Base-by-base conservation (phyloP, 2,888 invertebrate species). In the Adineta ricciae region DNA sequence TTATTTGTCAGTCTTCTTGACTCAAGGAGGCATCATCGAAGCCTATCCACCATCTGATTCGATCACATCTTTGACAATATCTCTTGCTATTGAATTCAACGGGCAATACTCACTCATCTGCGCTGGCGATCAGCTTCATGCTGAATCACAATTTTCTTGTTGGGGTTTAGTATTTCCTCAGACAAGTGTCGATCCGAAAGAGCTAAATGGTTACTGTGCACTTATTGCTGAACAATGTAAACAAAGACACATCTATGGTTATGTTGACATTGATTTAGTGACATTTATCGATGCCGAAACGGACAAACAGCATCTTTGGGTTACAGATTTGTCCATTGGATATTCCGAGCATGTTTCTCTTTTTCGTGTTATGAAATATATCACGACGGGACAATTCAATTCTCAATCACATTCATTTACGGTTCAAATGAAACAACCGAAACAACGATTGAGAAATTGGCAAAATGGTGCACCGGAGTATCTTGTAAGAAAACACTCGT, bases 141-240 rank as follows among this genome's bases (percentile, higher is more conserved):
- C 89, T 0, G 89, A 89, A 72, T 87, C 89, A 5, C 89, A 87
- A 11, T 89, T 89, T 87, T 88, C 88, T 3, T 89, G 89, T 84
- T 90, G 90, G 90, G 90, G 90, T 27, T 87, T 90, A 54, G 90
- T 90, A 8, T 87, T 90, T 50, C 90, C 90, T 19, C 90, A 90
- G 88, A 88, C 90, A 19, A 90, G 90, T 9, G 88, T 90, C 8
- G 90, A 90, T 56, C 89, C 90, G 8, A 88, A 88, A 21, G 84
- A 87, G 21, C 88, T 90, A 14, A 90, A 90, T 86, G 87, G 87
- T 52, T 87, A 88, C 11, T 89, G 89, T 87, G 86, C 87, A 50
- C 88, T 87, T 84, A 88, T 90, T 27, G 90, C 88, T 2, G 89
- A 89, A 41, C 88, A 90, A 1, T 90, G 90, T 87, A 89, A 89